phyloP scores from a whole-genome alignment of 2,113 vertebrate genomes.

The Melanotaenia duboulayi region DNA sequence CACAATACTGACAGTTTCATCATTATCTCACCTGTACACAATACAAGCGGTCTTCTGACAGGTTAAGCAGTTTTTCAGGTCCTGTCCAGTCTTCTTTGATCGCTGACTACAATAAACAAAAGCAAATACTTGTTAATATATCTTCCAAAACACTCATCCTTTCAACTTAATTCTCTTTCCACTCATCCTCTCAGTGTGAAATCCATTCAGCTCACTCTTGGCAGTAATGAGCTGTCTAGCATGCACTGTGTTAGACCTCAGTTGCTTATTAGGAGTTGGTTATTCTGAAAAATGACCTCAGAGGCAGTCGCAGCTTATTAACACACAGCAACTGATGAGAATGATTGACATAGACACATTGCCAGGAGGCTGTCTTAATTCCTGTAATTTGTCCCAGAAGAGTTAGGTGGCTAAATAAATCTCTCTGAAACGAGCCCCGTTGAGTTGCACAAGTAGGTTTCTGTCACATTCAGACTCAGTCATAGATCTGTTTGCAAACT shows the following conservation, averaged over 20 bases:
- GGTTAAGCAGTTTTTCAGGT: conserved; percentile 77
- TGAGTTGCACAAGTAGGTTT: conserved; percentile 63
- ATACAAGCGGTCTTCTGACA: conserved; percentile 84
- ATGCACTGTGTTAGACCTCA: conserved; percentile 43
- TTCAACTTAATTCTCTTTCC: conserved; percentile 10
- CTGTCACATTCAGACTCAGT: conserved; percentile 47
- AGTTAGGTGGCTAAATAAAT: conserved; percentile 67
- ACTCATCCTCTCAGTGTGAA: conserved; percentile 18
- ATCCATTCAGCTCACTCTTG: conserved; percentile 15
- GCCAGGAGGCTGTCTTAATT: conserved; percentile 69
- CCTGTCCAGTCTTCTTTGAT: conserved; percentile 76
- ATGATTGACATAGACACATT: conserved; percentile 74
- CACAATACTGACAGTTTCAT: neutral
- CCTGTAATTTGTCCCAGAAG: conserved; percentile 67
- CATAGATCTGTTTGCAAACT: conserved; percentile 42
- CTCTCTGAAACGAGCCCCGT: conserved; percentile 46
- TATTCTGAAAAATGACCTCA: conserved; percentile 71
- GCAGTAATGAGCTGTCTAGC: conserved; percentile 41
- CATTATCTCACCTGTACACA: conserved; percentile 80
- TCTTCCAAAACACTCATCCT: neutral
- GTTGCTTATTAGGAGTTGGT: conserved; percentile 60
- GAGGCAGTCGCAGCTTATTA: conserved; percentile 70
- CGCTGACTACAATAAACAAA: conserved; percentile 52
- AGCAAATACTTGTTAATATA: conserved; percentile 2
- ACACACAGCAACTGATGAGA: conserved; percentile 56